phyloP scores from a whole-genome alignment of 2,888 invertebrate genomes.

The Apamea crenata region DNA sequence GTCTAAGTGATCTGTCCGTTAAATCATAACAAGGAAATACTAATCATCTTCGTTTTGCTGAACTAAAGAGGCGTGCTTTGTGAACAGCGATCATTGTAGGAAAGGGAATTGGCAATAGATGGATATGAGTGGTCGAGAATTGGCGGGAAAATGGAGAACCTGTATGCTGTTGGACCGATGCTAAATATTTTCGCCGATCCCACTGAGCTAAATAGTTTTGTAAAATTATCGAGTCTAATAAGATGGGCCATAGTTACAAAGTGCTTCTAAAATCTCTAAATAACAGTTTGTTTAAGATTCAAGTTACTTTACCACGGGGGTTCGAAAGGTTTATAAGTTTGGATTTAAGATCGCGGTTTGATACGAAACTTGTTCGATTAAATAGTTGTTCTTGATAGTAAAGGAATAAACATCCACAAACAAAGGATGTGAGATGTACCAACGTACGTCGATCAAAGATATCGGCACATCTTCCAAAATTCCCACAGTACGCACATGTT shows the following conservation, averaged over 20 bases:
- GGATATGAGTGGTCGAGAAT: background rate
- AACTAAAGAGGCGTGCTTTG: background rate
- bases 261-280: background rate
- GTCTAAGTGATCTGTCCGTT: background rate
- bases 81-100: too few relatives aligned
- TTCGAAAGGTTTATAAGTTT: background rate
- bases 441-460: slow-evolving; percentile 42
- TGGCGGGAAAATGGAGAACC: background rate
- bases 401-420: slow-evolving; percentile 31
- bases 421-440: slow-evolving; percentile 37
- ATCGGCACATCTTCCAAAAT: slow-evolving; percentile 61
- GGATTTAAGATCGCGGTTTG: background rate
- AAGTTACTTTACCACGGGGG: background rate
- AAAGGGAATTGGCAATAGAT: background rate
- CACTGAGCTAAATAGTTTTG: background rate
- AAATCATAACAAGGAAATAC: background rate
- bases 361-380: background rate
- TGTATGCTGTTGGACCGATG: background rate
- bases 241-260: background rate
- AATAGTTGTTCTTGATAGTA: background rate
- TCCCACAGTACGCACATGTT: slow-evolving; percentile 77
- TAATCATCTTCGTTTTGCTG: background rate
- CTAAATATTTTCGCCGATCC: background rate
- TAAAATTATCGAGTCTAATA: background rate
- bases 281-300: background rate